phyloP scores from a whole-genome alignment of 2,888 invertebrate genomes.

The Diplolepis rosae region DNA sequence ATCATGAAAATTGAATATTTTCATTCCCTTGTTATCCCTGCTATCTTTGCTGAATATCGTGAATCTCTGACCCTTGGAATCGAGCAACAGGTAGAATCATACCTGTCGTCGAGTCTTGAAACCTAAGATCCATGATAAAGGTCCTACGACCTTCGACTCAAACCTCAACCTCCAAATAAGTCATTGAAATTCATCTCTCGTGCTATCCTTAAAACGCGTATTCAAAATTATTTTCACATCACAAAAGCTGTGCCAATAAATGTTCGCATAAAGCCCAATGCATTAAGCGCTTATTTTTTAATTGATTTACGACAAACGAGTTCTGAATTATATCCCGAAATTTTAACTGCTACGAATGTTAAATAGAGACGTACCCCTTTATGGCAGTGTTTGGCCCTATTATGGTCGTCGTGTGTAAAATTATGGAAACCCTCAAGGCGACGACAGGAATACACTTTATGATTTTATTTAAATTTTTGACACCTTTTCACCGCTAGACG shows the following conservation, averaged over 20 bases:
- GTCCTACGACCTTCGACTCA: constrained; percentile 45
- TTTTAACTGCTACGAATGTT: constrained; percentile 57
- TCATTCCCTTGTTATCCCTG: not conserved
- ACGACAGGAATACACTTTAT: constrained; percentile 37
- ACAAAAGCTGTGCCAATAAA: constrained; percentile 44
- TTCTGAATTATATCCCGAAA: constrained; percentile 56
- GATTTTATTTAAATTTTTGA: not conserved
- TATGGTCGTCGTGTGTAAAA: constrained; percentile 53
- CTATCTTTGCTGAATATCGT: constrained; percentile 41
- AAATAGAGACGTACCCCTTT: constrained; percentile 53
- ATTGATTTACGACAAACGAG: constrained; percentile 56
- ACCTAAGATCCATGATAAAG: constrained; percentile 42
- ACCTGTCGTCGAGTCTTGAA: constrained; percentile 48
- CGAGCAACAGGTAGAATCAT: constrained; percentile 67
- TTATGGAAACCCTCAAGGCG: constrained; percentile 55
- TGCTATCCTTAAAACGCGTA: constrained; percentile 38
- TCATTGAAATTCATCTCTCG: constrained; percentile 49
- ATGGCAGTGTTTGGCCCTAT: constrained; percentile 52
- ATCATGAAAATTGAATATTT: constrained; percentile 33
- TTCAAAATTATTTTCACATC: constrained; percentile 48
- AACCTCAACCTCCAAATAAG: constrained; percentile 36
- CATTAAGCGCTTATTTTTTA: constrained; percentile 59
- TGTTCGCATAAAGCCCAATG: constrained; percentile 46
- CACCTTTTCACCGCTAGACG: too few species aligned
- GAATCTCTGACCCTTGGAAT: constrained; percentile 50